Evolutionary conservation across 2,113 vertebrate genomes (phyloP).

Genomic region (Ibidorhyncha struthersii): DNA sequence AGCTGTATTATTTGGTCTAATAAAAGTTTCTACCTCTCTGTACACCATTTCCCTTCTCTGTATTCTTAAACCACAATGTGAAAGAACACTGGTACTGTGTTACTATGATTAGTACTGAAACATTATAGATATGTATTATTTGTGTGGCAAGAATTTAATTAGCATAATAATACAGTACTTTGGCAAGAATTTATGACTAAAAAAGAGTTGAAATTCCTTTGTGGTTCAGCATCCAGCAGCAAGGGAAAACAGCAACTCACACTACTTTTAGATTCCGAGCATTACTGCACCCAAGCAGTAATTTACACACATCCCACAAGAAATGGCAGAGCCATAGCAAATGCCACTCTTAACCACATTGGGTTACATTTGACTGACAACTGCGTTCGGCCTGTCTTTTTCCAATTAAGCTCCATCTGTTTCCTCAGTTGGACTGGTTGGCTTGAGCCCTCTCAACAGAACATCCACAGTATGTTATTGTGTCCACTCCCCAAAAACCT

Average conservation of each 20-base stretch:
- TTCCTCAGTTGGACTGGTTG: not conserved
- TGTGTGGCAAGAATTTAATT: not conserved
- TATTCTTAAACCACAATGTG: not conserved
- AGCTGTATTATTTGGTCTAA: not conserved
- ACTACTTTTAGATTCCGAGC: not conserved
- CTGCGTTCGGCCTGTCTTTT: not conserved
- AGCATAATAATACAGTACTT: not conserved
- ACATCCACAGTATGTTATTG: not conserved
- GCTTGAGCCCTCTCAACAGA: conserved; percentile 13
- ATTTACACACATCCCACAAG: conserved; percentile 52
- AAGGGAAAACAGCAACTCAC: not conserved
- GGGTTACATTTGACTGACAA: conserved; percentile 28
- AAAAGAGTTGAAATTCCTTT: not conserved
- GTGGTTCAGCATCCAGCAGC: not conserved
- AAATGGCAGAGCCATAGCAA: conserved; percentile 38
- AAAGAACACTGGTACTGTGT: not conserved
- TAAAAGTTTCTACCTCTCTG: conserved; percentile 17
- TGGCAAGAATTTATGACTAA: not conserved
- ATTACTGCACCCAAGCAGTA: conserved; percentile 14
- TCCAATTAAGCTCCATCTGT: conserved; percentile 40
- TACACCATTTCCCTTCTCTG: not conserved
- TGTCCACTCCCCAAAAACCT: not conserved
- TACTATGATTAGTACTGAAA: not conserved
- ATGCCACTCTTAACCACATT: conserved; percentile 5
- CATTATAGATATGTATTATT: not conserved